Evolutionary conservation across 2,888 invertebrate species (phyloP), one percentile per base, ranked within the genome.

Genomic region (Phania funesta): DNA sequence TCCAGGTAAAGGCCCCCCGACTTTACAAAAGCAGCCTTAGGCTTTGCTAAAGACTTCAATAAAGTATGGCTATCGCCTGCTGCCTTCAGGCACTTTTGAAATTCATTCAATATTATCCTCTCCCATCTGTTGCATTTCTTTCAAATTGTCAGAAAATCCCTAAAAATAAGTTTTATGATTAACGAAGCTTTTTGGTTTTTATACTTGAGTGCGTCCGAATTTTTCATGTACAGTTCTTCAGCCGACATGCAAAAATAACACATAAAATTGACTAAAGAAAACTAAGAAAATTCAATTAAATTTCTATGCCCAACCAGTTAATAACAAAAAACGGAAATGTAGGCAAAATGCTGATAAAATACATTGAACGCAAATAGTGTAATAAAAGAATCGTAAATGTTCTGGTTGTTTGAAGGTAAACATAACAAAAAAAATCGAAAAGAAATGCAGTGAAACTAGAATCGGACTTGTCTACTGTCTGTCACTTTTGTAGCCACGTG

Each of bases 401-500:
- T 77, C 68, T 68, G 77, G 20, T 64, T 62, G 76, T 46, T 26
- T 68, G 68, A 62, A 77, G 71, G 54, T 64, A 18, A 24, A 18
- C 13, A 26, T 3, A 35, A 18, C 18, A 24, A 29, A 16, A 18
- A 58, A 9, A 52, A 58, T 32, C 16, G 52, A 16, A 35, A 13
- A 29, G n/a, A 16, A 35, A 13, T 38, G n/a, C 20, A 44, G 18
- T 35, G 54, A 50, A 77, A 77, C 77, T 81, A 58, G 77, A 77
- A 81, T 77, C 77, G 73, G 62, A 81, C 77, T 81, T 81, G 77
- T 77, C 81, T 81, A 48, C 81, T 73, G 81, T 81, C 81, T 81
- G 81, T 81, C 81, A 81, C 81, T 77, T 77, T 74, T 73, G 62
- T 77, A 81, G 81, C 81, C 81, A 81, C 73, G 77, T 81, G 81